Evolutionary conservation across 2,888 invertebrate species (phyloP).

Genomic region (Melieria crassipennis): DNA sequence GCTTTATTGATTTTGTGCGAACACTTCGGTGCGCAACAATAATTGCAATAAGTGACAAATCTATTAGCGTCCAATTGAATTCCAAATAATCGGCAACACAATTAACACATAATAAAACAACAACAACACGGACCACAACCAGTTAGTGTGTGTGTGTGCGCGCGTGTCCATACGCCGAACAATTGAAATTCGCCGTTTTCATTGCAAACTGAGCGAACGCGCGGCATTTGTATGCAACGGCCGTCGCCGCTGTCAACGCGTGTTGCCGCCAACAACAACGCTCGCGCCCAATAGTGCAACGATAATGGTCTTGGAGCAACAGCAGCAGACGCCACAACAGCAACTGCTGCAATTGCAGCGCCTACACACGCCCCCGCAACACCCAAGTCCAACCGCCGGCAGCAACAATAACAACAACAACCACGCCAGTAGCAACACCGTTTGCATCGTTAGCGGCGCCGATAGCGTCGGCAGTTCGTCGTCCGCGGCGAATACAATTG

Average conservation of each 20-base stretch:
- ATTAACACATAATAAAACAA: conserved; percentile 11
- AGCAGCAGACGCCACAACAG: conserved; percentile 43
- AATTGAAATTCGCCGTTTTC: not conserved
- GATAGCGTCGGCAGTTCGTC: conserved; percentile 24
- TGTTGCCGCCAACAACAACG: conserved; percentile 8
- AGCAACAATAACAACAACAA: not conserved
- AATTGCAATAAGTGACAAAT: conserved; percentile 19
- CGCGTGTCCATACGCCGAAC: not conserved
- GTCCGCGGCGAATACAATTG: conserved; percentile 15
- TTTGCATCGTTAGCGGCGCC: conserved; percentile 31
- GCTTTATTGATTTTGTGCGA: conserved; percentile 30
- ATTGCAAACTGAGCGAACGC: conserved; percentile 8
- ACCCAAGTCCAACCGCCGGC: conserved; percentile 37
- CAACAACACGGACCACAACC: conserved; percentile 13
- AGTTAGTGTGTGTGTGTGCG: conserved; percentile 3
- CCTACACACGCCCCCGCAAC: conserved; percentile 23
- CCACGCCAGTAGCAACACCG: conserved; percentile 24
- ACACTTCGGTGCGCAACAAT: conserved; percentile 25
- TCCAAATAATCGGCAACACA: conserved; percentile 28
- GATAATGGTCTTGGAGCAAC: conserved; percentile 61
- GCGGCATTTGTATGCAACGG: conserved; percentile 1
- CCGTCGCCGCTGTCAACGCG: not conserved
- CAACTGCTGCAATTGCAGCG: conserved; percentile 33
- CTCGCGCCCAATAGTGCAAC: conserved; percentile 29
- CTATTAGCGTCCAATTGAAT: conserved; percentile 34